Conservation (phyloP, 1,140 invertebrate genomes). For the Scaptomyza montana region DNA sequence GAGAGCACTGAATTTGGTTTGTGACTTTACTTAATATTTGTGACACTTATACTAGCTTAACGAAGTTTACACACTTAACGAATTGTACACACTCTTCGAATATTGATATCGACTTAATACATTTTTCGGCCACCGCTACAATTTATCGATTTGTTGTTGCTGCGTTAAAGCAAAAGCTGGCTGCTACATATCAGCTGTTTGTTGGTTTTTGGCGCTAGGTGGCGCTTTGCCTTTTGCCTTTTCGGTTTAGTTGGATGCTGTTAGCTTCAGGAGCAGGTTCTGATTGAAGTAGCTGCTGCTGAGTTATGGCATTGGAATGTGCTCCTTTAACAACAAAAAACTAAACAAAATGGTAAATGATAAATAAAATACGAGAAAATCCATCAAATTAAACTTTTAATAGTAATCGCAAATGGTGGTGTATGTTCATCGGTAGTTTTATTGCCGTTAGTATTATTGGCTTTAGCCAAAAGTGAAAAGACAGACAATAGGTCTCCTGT, state of each 20-base stretch:
- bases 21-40: background rate
- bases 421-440: background rate
- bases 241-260: constrained; percentile 44
- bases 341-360: background rate
- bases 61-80: background rate
- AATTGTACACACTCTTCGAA: background rate
- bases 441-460: constrained; percentile 8
- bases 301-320: constrained; percentile 49
- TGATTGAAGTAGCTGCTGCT: constrained; percentile 39
- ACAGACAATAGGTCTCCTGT: constrained; percentile 47
- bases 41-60: background rate
- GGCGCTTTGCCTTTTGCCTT: constrained; percentile 6
- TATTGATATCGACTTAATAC: background rate
- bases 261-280: constrained; percentile 45
- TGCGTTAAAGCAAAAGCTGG: background rate
- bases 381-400: background rate
- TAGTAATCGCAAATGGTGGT: constrained; percentile 1
- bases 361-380: background rate
- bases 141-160: constrained; percentile 3
- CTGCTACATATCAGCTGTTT: constrained; percentile 1
- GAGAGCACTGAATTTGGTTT: background rate
- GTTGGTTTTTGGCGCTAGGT: constrained; percentile 3
- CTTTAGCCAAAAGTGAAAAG: constrained; percentile 36
- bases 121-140: constrained; percentile 8
- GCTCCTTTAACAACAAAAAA: constrained; percentile 41